Evolutionary conservation across 2,113 vertebrate genomes (phyloP), one percentile per base, ranked within the genome.

Genomic region (Stegastes partitus): DNA sequence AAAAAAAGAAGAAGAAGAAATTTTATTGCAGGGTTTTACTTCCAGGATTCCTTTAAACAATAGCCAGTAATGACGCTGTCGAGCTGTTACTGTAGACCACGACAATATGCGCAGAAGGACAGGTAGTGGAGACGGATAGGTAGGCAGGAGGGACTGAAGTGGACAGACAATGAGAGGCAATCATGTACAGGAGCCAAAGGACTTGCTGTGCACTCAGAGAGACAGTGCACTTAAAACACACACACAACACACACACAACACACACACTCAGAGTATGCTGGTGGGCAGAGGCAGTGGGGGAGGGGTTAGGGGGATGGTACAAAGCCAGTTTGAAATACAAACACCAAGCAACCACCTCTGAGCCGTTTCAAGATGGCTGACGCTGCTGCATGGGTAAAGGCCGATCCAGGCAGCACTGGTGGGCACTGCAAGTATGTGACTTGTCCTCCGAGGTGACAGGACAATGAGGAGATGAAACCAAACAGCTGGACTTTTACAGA

Each of bases 241-340:
- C 77, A 74, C 79, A 71, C 55, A 78, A 53, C 76, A 50, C 81
- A 68, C 62, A 73, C 74, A 67, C 54, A 77, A 49, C 81, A 68
- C 82, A 84, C 75, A 78, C 39, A 26, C 77, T 65, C 64, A 85
- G 82, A 89, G 77, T 70, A 71, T 73, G 74, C 81, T 83, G 85
- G 87, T 93, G 89, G 88, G 91, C 88, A 91, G 74, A 82, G 78
- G 11, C 68, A 66, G 81, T 86, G 88, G 92, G 89, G 91, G 91
- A 89, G 80, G 91, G 87, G 70, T 44, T 79, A 71, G 79, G 91
- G 91, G 86, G 88, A 89, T 87, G 88, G 85, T 93, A 87, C 89
- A 91, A 90, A 90, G 88, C 87, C 89, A 90, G 91, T 93, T 91
- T 91, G 86, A 92, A 92, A 92, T 91, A 84, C 92, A 90, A 93